A percentile compares a stretch with the other conserved stretches of the same genome.
Evolutionary conservation across 2,888 invertebrate species (phyloP).

Genomic region (Esperia sulphurella): DNA sequence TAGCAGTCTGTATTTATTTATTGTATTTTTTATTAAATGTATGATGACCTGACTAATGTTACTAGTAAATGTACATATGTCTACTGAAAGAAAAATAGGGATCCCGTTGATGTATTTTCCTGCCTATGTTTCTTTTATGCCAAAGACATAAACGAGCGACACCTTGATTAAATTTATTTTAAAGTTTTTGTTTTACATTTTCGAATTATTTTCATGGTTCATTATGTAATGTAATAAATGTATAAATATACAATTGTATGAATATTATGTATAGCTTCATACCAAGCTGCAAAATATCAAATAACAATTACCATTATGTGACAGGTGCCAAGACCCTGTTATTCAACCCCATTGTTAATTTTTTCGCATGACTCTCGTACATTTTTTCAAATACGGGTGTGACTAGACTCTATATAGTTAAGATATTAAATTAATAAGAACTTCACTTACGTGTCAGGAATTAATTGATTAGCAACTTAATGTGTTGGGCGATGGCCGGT

Average conservation of each 20-base stretch:
- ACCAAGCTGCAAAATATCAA: constrained; percentile 4
- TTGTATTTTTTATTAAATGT: no score
- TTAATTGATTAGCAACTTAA: constrained; percentile 30
- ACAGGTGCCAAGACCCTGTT: constrained; percentile 7
- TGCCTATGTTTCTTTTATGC: no score
- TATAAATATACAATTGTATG: no score
- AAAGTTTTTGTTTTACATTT: no score
- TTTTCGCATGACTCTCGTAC: constrained; percentile 9
- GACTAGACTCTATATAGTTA: constrained; percentile 25
- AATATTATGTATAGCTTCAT: constrained; percentile 5
- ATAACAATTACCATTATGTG: constrained; percentile 7
- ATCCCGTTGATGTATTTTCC: no score
- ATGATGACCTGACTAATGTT: no score
- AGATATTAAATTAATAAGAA: constrained; percentile 36
- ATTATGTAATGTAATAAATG: no score
- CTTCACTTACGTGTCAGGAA: constrained; percentile 19
- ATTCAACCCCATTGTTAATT: constrained; percentile 9
- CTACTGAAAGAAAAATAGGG: no score
- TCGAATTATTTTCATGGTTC: no score
- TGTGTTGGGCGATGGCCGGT: constrained; percentile 17
- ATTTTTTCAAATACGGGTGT: constrained; percentile 5
- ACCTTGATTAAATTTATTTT: no score
- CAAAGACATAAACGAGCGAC: neutral
- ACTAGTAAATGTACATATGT: no score
- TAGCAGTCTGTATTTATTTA: no score